These are phyloP conservation scores for Poliocrania exsul DNA, from an alignment of 2,797 vertebrate species.

Conservation along the genomic window DNA sequence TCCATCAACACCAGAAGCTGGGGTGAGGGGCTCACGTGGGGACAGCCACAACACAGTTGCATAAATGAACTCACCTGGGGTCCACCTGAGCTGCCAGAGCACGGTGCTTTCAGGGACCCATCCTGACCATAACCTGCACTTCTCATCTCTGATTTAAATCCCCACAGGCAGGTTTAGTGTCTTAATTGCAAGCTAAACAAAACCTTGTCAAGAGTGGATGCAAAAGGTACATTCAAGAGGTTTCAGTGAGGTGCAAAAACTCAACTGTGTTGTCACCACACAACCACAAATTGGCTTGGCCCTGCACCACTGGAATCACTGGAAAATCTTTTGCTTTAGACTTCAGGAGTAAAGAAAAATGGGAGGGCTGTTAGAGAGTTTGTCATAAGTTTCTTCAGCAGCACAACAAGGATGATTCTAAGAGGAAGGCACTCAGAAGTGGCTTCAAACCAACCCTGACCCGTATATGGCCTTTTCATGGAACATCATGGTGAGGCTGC, in stretches of 20 bases:
- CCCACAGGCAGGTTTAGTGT: rapidly evolving
- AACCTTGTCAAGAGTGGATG: background rate
- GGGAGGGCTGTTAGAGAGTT: background rate
- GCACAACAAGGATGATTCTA: background rate
- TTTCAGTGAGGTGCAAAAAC: background rate
- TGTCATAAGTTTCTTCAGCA: background rate
- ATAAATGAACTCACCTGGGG: background rate
- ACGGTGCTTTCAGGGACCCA: background rate
- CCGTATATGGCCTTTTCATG: no score
- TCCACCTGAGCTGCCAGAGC: background rate
- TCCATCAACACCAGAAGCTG: background rate
- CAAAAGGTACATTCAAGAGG: background rate
- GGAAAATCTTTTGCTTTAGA: background rate
- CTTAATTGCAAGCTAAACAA: background rate
- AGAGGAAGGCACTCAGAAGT: rapidly evolving
- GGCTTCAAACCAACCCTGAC: background rate
- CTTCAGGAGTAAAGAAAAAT: background rate
- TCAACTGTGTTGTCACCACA: rapidly evolving
- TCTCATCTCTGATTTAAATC: rapidly evolving
- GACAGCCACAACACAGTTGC: background rate
- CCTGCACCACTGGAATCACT: background rate
- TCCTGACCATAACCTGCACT: background rate
- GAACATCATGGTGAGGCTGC: background rate
- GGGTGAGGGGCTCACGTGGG: background rate
- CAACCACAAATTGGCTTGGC: background rate